Evolutionary conservation across 2,113 vertebrate genomes (phyloP), one percentile per base, ranked within the genome.

Genomic region (Ctenodactylus gundi): DNA sequence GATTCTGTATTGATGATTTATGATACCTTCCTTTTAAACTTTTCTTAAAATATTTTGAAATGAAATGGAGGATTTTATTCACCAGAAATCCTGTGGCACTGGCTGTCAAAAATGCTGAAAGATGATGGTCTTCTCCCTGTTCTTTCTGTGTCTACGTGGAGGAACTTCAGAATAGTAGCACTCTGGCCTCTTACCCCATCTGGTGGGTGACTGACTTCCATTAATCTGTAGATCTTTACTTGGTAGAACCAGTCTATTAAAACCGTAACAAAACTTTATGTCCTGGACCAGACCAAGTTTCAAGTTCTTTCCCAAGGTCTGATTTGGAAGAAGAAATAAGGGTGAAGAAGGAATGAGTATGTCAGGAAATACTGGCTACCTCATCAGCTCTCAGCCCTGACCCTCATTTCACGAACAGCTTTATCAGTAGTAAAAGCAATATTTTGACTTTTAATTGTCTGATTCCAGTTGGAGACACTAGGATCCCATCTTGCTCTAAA

Each of bases 11-110:
- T 90, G 87, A 41, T 78, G 58, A 76, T 58, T 44, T 77, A 65
- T 39, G 57, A 31, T 76, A 82, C 15, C 65, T 85, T 91, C 25
- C 49, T 44, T 49, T 81, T 90, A 90, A 53, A 58, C 29, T 72
- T 14, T 53, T 94, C 62, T 90, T 41, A 92, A 68, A 41, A 82
- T 92, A 94, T 65, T 89, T 83, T 94, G 36, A 95, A 94, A 92
- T 84, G 41, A 94, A 94, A 72, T 70, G 44, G 72, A 92, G 25
- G 49, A 83, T 80, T 94, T 83, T 78, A 84, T 62, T 87, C 36
- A 68, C 44, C 13, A 75, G 41, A 65, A 29, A 91, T 84, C 31
- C 64, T 77, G 2, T 58, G 57, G 39, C 29, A 53, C 0, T 23
- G 41, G n/a, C 31, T 41, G 34, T 65, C 36, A 39, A 49, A 46